phyloP scores from a whole-genome alignment of 2,797 vertebrate genomes.

The Acanthiza pusilla region DNA sequence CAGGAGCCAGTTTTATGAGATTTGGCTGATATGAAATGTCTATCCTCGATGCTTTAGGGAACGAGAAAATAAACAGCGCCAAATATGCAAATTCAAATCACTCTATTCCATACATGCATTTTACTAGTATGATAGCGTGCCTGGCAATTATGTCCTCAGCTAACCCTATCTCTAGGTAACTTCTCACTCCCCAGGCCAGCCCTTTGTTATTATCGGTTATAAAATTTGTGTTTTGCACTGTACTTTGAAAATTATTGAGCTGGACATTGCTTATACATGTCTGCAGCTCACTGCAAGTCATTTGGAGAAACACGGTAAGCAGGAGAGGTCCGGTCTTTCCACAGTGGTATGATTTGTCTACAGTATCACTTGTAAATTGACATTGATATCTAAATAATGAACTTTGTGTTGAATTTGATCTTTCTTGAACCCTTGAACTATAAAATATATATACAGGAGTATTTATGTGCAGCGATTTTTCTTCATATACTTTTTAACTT shows the following conservation, averaged over 20 bases:
- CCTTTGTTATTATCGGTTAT: not conserved
- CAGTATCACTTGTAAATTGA: not conserved
- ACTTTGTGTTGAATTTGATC: not conserved
- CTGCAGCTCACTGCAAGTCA: not conserved
- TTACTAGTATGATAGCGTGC: not conserved
- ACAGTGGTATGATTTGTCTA: not conserved
- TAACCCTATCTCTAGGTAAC: not conserved
- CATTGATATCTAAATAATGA: not conserved
- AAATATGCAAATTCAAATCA: slow-evolving; percentile 16
- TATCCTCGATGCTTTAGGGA: not conserved
- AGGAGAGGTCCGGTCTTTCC: not conserved
- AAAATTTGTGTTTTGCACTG: not conserved
- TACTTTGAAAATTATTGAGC: not conserved
- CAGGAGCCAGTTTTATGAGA: slow-evolving; percentile 16
- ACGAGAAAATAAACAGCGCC: not conserved
- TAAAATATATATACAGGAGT: not conserved
- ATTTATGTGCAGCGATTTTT: not conserved
- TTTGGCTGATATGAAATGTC: not conserved
- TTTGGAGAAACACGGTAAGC: not conserved
- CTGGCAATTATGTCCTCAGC: not conserved
- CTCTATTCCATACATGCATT: not conserved
- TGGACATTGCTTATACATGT: not conserved
- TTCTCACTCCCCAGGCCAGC: not conserved
- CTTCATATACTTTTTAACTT: not conserved
- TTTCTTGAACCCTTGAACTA: not conserved